Evolutionary conservation across 2,888 invertebrate species (phyloP).

Genomic region (Poecilus cupreus): DNA sequence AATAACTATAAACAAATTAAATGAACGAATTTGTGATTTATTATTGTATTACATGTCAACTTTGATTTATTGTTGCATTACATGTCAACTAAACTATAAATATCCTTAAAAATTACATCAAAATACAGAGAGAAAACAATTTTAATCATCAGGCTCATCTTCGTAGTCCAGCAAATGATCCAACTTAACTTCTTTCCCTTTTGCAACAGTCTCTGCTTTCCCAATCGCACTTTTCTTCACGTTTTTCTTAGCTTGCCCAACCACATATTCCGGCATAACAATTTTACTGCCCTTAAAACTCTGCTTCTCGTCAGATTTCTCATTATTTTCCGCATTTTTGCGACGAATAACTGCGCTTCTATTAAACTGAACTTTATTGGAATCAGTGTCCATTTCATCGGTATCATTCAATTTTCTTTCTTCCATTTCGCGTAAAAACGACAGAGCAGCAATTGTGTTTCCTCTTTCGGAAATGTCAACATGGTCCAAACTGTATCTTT

Average conservation of each 20-base stretch:
- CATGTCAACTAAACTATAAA: too few relatives aligned
- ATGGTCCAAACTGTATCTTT: slow-evolving; percentile 86
- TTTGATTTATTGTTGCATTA: neutral
- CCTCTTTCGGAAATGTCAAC: slow-evolving; percentile 88
- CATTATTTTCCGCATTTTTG: slow-evolving; percentile 60
- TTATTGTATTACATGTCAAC: too few relatives aligned
- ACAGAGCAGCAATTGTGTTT: slow-evolving; percentile 85
- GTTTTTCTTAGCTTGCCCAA: slow-evolving; percentile 78
- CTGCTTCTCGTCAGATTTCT: slow-evolving; percentile 70
- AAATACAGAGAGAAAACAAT: slow-evolving; percentile 43
- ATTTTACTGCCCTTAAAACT: slow-evolving; percentile 81
- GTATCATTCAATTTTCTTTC: slow-evolving; percentile 71
- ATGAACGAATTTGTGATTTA: too few relatives aligned
- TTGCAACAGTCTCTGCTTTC: slow-evolving; percentile 61
- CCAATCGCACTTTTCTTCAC: slow-evolving; percentile 71
- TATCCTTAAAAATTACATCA: neutral
- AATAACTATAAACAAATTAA: too few relatives aligned
- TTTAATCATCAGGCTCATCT: slow-evolving; percentile 67
- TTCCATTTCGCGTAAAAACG: slow-evolving; percentile 83
- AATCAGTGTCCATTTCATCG: slow-evolving; percentile 63
- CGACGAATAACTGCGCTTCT: slow-evolving; percentile 59
- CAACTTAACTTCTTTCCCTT: slow-evolving; percentile 73
- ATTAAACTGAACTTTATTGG: slow-evolving; percentile 52
- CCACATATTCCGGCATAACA: slow-evolving; percentile 88
- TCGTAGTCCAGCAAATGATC: slow-evolving; percentile 75